Percentiles rank a stretch among this genome's conserved stretches.
These are phyloP conservation scores for Styela plicata DNA, from an alignment of 23 tunicate genomes.

Conservation along the genomic window DNA sequence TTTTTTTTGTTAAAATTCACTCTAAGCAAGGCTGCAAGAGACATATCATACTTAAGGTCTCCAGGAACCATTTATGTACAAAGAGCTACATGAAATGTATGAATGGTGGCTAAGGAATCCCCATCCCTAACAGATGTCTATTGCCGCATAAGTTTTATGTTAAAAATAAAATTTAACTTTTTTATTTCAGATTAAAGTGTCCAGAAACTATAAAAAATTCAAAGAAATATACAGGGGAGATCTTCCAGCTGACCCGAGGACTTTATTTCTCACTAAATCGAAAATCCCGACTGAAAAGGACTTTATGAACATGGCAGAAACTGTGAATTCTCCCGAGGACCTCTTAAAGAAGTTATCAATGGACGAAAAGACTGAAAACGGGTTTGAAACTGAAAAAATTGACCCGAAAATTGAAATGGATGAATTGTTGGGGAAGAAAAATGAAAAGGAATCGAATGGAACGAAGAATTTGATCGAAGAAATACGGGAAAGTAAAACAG, in stretches of 20 bases:
- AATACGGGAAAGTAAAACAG: background rate
- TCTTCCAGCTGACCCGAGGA: constrained; percentile 71
- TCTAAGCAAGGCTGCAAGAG: too few species aligned
- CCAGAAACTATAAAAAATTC: constrained; percentile 33
- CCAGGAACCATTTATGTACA: too few species aligned
- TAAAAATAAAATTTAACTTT: too few species aligned
- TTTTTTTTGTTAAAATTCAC: too few species aligned
- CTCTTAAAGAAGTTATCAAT: constrained; percentile 39
- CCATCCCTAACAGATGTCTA: too few species aligned
- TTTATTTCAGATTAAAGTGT: constrained; percentile 43
- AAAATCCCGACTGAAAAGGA: constrained; percentile 14
- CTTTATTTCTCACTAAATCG: constrained; percentile 46
- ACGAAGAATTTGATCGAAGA: constrained; percentile 16
- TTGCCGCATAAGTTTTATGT: too few species aligned
- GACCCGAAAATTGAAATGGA: constrained; percentile 4
- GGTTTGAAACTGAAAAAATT: background rate
- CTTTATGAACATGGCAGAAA: background rate
- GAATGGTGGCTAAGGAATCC: too few species aligned
- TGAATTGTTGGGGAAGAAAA: background rate
- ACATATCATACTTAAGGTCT: too few species aligned
- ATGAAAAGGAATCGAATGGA: background rate
- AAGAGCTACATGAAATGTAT: too few species aligned
- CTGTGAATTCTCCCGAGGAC: constrained; percentile 45
- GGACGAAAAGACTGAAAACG: background rate
- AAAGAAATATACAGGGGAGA: constrained; percentile 67